Conservation (phyloP, 23 tunicate species). For the Diplosoma virens region DNA sequence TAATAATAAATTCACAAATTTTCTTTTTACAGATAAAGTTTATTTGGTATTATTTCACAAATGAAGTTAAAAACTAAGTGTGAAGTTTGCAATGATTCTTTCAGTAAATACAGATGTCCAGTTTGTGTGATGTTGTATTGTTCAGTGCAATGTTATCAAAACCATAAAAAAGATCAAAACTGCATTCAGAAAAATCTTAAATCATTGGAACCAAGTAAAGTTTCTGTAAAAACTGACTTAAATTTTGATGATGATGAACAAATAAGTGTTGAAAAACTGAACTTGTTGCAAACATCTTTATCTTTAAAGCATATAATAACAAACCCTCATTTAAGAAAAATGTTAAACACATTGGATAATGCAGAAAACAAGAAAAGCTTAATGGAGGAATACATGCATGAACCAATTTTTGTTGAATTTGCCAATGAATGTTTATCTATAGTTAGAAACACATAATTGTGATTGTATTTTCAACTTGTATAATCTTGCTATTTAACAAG, state of each 20-base stretch:
- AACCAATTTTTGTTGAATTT: conserved; percentile 83
- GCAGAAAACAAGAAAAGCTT: background rate
- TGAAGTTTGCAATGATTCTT: conserved; percentile 2
- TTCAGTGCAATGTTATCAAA: background rate
- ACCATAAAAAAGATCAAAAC: background rate
- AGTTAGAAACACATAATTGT: background rate
- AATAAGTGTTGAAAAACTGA: conserved; percentile 18
- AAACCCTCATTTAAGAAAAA: conserved; percentile 54
- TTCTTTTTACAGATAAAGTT: too few species aligned
- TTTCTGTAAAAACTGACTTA: background rate
- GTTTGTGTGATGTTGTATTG: background rate
- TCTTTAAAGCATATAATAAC: conserved; percentile 10
- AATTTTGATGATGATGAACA: conserved; percentile 40
- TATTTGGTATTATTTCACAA: too few species aligned
- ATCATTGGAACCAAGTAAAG: background rate
- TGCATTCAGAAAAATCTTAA: background rate
- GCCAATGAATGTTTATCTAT: conserved; percentile 60
- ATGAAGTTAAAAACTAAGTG: background rate
- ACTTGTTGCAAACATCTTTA: conserved; percentile 19
- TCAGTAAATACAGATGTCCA: conserved; percentile 7
- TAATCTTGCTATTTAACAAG: too few species aligned
- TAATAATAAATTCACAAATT: too few species aligned
- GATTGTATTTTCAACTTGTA: too few species aligned
- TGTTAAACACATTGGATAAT: conserved; percentile 37
- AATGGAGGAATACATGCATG: conserved; percentile 59